Evolutionary conservation across 2,888 invertebrate genomes (phyloP).

Genomic region (Scaptomyza parva): DNA sequence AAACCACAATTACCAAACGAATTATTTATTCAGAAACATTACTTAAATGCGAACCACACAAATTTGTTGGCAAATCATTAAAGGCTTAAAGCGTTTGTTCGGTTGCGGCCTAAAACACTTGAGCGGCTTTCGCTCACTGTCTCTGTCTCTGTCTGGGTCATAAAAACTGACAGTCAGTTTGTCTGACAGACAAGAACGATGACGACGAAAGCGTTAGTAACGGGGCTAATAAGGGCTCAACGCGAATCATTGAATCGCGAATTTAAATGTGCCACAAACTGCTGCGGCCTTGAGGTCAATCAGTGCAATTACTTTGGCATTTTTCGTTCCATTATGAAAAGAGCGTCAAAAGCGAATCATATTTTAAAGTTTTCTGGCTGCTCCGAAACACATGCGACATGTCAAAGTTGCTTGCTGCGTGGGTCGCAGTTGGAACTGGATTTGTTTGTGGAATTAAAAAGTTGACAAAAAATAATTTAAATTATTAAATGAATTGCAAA

Average conservation of each 20-base stretch:
- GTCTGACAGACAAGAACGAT: slow-evolving; percentile 9
- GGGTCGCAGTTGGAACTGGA: slow-evolving; percentile 13
- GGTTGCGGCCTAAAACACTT: slow-evolving; percentile 46
- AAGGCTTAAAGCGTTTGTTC: slow-evolving; percentile 39
- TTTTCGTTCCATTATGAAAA: slow-evolving; percentile 20
- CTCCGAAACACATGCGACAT: slow-evolving; percentile 5
- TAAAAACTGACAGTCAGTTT: slow-evolving; percentile 20
- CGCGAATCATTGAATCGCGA: slow-evolving; percentile 62
- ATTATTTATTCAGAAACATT: slow-evolving; percentile 18
- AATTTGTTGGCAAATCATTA: slow-evolving; percentile 59
- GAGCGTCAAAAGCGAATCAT: not conserved
- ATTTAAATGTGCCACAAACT: slow-evolving; percentile 61
- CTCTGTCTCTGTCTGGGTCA: not conserved
- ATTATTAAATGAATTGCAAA: slow-evolving; percentile 62
- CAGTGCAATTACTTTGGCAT: slow-evolving; percentile 61
- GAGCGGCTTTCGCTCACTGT: not conserved
- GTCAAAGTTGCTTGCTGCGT: slow-evolving; percentile 19
- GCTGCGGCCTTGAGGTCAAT: slow-evolving; percentile 68
- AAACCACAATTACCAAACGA: slow-evolving; percentile 29
- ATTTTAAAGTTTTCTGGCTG: not conserved
- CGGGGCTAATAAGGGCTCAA: slow-evolving; percentile 31
- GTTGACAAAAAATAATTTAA: slow-evolving; percentile 54
- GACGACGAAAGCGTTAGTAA: slow-evolving; percentile 19
- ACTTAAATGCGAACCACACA: slow-evolving; percentile 32
- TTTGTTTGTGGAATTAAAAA: slow-evolving; percentile 46